Evolutionary conservation across 2,797 vertebrate genomes (phyloP), one percentile per base, ranked within the genome.

Genomic region (Salmo trutta): DNA sequence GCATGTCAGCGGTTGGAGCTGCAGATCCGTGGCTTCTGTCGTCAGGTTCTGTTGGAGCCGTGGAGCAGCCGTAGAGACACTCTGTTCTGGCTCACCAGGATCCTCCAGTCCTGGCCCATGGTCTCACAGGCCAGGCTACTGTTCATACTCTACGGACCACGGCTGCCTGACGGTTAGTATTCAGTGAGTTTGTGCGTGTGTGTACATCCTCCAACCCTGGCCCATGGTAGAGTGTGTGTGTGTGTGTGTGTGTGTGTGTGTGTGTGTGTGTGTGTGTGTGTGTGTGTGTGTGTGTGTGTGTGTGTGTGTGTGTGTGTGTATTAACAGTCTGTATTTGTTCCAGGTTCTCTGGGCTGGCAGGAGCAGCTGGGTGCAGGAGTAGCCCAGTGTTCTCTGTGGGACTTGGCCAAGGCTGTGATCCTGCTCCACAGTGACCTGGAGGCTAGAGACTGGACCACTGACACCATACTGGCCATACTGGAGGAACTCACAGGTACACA

Each of bases 41-140:
- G 96, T 0, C 88, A 87, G 0, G 96, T 97, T 77, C 80, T 98
- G 21, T 89, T 98, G 84, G 94, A 95, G 78, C 93, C 92, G 0
- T 96, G 96, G 90, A 77, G 74, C 0, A 91, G 90, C 69, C 90
- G 73, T 12, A 86, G 79, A 0, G 95, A 97, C 19, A 90, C 85
- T 1, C 93, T 93, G 7, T 97, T 98, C 85, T 98, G 97, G 97
- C 82, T 99, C 53, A 93, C 87, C 0, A 88, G 94, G 0, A 93
- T 99, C 75, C 87, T 99, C 59, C 97, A 95, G 76, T 96, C 96
- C 1, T 98, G 96, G 96, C 96, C 97, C 51, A 94, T 97, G 82
- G 95, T 97, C 36, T 95, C 92, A 85, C 97, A 98, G 84, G 96
- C 97, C 59, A 95, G 93, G 68, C 86, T 99, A 65, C 91, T 98